Base-by-base conservation (phyloP, 2,888 invertebrate genomes). In the Mantis religiosa region DNA sequence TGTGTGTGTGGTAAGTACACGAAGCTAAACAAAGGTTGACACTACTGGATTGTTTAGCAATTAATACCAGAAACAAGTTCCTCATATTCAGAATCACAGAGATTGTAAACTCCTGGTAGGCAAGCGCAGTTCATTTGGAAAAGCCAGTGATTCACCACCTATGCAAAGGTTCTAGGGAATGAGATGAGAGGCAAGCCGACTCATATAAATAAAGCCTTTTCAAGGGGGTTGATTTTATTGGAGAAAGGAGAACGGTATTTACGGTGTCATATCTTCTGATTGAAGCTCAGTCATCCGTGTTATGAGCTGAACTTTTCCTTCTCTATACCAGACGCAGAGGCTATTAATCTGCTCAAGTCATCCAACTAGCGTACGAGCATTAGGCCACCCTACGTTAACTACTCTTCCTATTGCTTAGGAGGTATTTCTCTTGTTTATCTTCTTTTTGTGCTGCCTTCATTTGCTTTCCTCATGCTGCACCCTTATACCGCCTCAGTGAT, bases 241-340 rank as follows among this genome's bases (percentile, higher is more conserved):
- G 84, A 85, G 90, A 34, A 87, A 88, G 85, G 89, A 90, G 90
- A 89, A 89, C 88, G 34, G 90, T 88, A 89, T 90, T 90, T 88
- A 88, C 84, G 90, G 84, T 89, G 88, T 89, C 89, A 89, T 90
- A 89, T 88, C 89, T 41, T 88, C 86, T 90, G 90, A 90, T 89
- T 88, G 90, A 89, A 89, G 88, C 84, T 89, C 86, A 89, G 54
- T 88, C 84, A 88, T 82, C 89, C 90, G 83, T 87, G 89, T 28
- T 83, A 89, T 89, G 89, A 89, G 85, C 89, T n/a, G 34, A n/a
- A 41, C 20, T 84, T 25, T 28, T 30, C 9, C 30, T 82, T 82
- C 87, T 82, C 87, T 34, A 30, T 41, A 20, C 54, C 3, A 82
- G 82, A 87, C 82, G 41, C 54, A n/a, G 8, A 30, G 27, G 34